Conservation (phyloP, 2,113 vertebrate genomes). For the Engraulis encrasicolus region DNA sequence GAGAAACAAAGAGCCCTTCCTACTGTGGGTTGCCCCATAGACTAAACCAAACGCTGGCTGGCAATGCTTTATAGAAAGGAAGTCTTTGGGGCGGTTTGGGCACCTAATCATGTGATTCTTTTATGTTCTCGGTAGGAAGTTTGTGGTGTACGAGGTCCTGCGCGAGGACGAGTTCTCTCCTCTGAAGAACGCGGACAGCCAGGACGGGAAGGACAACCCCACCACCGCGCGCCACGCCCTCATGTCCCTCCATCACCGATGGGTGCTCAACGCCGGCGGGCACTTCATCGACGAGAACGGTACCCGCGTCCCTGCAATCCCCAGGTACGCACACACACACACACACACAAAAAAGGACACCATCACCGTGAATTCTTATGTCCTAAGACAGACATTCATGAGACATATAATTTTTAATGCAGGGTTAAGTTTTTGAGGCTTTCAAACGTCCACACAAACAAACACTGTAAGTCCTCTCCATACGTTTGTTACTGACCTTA, state of each 20-base stretch:
- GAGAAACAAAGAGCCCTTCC: not conserved
- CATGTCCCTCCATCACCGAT: constrained; percentile 96
- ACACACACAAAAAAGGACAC: not conserved
- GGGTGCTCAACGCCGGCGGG: constrained; percentile 93
- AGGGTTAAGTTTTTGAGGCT: not conserved
- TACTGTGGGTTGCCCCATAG: not conserved
- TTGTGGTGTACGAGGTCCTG: constrained; percentile 92
- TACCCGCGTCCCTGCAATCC: constrained; percentile 88
- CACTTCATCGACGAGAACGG: constrained; percentile 94
- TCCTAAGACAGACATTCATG: not conserved
- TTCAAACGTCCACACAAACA: not conserved
- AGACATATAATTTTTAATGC: not conserved
- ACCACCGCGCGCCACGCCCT: constrained; percentile 90
- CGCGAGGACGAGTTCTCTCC: constrained; percentile 96
- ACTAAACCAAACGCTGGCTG: not conserved
- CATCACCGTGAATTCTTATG: not conserved
- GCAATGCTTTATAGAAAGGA: not conserved
- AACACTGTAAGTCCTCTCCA: not conserved
- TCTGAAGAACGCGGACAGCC: constrained; percentile 93
- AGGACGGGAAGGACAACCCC: constrained; percentile 95
- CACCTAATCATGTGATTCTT: not conserved
- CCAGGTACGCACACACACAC: constrained; percentile 76
- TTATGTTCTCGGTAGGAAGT: constrained; percentile 74
- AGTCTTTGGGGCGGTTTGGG: not conserved
- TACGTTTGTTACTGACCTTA: not conserved